Evolutionary conservation across 53 echinoderm and acorn worm species (phyloP), one percentile per base, ranked within the genome.

Genomic region (Astropecten irregularis): DNA sequence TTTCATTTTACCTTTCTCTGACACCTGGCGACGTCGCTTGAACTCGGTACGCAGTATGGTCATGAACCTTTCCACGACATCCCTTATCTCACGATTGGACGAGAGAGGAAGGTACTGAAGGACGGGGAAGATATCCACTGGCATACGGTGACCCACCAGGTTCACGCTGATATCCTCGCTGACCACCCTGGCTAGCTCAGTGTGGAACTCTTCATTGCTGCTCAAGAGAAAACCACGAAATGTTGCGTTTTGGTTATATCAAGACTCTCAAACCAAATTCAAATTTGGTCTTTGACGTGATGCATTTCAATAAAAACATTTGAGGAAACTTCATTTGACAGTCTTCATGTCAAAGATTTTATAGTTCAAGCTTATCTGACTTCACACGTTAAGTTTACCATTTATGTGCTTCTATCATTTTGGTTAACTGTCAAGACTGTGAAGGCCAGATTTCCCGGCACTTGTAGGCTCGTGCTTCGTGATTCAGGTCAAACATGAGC

Each of bases 1-100:
- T n/a, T n/a, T n/a, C n/a, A n/a, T n/a, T n/a, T 10, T 62, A 79
- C 79, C 79, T 79, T 62, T 62, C 9, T 79, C 26, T 46, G 42
- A 79, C 3, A 21, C 15, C 13, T 79, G 28, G 1, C 79, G 60
- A 28, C 79, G 79, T 9, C 48, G 59, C 15, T 44, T 28, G 10
- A 79, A 79, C 33, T 61, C 62, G 9, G 47, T 47, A 19, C 4
- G 40, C 2, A 79, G 60, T 3, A 79, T 60, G 15, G n/a, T 29
- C 79, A 79, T 61, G 33, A 79, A 79, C 8, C 30, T 31, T 40
- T 8, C 46, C 62, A 61, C 79, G 2, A 79, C 79, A 22, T 79
- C 62, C 23, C 33, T 46, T 32, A 79, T 29, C 4, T 26, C 34
- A 32, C 49, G 60, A 44, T 60, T 79, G 8, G 79, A 46, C 8